phyloP scores from a whole-genome alignment of 2,888 invertebrate species.

The Eucriotettix oculatus region DNA sequence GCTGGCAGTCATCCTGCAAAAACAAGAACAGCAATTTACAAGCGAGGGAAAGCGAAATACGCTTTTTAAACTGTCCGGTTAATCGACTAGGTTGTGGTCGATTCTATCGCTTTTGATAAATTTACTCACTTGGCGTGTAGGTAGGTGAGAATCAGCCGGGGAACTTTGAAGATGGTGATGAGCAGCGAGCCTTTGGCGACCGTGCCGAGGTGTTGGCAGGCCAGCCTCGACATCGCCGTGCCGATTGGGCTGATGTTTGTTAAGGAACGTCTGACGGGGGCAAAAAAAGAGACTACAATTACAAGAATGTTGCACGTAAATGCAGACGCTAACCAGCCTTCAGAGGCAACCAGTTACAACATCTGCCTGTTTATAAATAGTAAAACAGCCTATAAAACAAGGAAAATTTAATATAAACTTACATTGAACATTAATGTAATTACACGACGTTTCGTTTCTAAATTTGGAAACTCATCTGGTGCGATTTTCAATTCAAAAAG shows the following conservation, averaged over 20 bases:
- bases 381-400: no score
- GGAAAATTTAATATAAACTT: no score
- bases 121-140: conserved; percentile 70
- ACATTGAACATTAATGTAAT: no score
- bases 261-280: neutral
- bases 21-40: no score
- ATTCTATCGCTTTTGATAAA: no score
- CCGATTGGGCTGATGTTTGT: conserved; percentile 16
- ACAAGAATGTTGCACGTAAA: neutral
- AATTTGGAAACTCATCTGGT: no score
- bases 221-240: conserved; percentile 51
- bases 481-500: no score
- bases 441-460: no score
- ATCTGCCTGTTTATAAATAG: no score
- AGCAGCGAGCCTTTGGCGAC: conserved; percentile 88
- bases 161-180: conserved; percentile 83
- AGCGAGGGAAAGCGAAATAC: neutral
- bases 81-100: no score
- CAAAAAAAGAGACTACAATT: neutral
- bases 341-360: no score
- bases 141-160: conserved; percentile 73
- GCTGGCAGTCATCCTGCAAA: conserved; percentile 41
- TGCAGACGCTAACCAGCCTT: no score
- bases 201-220: conserved; percentile 86
- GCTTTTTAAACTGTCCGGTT: neutral